Evolutionary conservation across 2,888 invertebrate species (phyloP).

Genomic region (Volucella inflata): DNA sequence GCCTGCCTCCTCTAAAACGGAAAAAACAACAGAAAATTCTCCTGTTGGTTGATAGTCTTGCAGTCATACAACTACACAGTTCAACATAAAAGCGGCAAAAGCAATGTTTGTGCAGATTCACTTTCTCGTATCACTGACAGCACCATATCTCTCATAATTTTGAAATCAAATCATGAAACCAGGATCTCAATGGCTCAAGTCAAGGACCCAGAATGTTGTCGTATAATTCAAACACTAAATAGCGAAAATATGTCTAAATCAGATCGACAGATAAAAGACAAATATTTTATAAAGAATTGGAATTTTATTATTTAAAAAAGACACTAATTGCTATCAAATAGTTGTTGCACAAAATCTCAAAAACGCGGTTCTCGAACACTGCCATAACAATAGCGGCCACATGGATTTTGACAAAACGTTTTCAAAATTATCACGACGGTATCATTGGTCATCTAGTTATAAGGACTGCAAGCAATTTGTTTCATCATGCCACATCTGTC

Average conservation of each 20-base stretch:
- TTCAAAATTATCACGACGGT: constrained; percentile 38
- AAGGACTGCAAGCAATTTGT: no score
- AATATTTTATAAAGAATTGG: no score
- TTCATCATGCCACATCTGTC: no score
- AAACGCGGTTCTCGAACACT: constrained; percentile 9
- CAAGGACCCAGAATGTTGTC: constrained; percentile 9
- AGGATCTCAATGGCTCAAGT: constrained; percentile 5
- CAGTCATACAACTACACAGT: constrained; percentile 40
- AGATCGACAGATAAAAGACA: no score
- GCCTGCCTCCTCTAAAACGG: constrained; percentile 41
- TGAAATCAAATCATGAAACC: no score
- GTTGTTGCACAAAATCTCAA: no score
- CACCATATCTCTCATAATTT: constrained; percentile 2
- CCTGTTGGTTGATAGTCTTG: constrained; percentile 28
- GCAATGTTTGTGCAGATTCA: constrained; percentile 23
- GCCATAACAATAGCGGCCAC: constrained; percentile 39
- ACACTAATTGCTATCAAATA: no score
- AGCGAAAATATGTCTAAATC: constrained; percentile 10
- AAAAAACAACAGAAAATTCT: constrained; percentile 37
- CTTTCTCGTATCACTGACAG: constrained; percentile 25
- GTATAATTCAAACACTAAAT: constrained; percentile 8
- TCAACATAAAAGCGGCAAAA: constrained; percentile 32
- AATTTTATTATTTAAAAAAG: no score
- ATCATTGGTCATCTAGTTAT: no score
- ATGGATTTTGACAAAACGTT: constrained; percentile 36